These are phyloP conservation scores for Hydrophis major DNA, from an alignment of 2,797 vertebrate species.

Conservation along the genomic window DNA sequence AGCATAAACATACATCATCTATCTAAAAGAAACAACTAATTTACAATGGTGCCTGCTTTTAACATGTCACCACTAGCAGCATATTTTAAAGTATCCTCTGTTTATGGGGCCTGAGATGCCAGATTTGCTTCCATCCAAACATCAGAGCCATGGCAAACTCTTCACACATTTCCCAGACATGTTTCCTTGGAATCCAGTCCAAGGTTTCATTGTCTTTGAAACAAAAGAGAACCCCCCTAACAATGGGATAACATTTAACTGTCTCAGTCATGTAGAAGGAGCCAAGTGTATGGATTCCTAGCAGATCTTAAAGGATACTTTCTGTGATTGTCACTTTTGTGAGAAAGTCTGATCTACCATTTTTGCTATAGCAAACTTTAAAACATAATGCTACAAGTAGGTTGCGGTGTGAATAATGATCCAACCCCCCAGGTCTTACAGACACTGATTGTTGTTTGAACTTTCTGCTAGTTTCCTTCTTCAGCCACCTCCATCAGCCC, in stretches of 20 bases:
- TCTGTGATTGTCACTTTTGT: not conserved
- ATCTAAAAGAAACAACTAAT: not conserved
- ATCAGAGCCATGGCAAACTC: not conserved
- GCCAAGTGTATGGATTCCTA: not conserved
- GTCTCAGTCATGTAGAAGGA: not conserved
- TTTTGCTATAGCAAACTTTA: not conserved
- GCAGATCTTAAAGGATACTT: not conserved
- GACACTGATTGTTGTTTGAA: not conserved
- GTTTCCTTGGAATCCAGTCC: not conserved
- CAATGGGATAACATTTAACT: not conserved
- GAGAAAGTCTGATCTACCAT: not conserved
- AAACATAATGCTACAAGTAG: not conserved
- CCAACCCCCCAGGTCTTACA: not conserved
- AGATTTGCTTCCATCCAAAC: not conserved
- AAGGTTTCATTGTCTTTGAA: not conserved
- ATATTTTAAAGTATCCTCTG: not conserved
- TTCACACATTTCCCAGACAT: not conserved
- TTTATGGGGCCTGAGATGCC: not conserved
- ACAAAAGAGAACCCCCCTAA: not conserved
- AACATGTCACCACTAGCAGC: not conserved
- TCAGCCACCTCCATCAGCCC: not conserved
- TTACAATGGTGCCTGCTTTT: not conserved
- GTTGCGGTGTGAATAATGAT: not conserved
- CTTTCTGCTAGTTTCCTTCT: not conserved
- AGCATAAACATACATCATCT: not conserved